Percentiles rank a stretch among this genome's conserved stretches.
phyloP scores from a whole-genome alignment of 2,113 vertebrate species.

The Dinomys branickii region DNA sequence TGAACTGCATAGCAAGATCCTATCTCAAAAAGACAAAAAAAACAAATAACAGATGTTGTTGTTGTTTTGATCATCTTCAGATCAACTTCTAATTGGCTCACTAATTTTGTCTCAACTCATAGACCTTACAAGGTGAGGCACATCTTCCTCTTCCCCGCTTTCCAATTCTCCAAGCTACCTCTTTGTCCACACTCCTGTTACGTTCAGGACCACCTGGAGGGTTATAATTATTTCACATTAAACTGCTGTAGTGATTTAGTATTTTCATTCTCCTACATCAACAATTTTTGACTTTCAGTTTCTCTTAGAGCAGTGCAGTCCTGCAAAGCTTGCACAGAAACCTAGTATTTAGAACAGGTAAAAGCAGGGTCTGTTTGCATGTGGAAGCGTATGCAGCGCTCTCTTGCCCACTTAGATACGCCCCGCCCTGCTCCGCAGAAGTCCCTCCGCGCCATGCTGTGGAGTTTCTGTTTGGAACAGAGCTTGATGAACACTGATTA shows the following conservation, averaged over 20 bases:
- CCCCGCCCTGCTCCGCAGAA: not conserved
- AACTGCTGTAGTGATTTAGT: not conserved
- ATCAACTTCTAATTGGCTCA: not conserved
- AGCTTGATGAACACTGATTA: not conserved
- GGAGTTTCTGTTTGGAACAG: not conserved
- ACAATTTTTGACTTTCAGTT: not conserved
- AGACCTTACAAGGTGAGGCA: not conserved
- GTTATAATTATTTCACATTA: not conserved
- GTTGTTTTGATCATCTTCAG: not conserved
- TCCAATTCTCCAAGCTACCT: not conserved
- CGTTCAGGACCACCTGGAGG: not conserved
- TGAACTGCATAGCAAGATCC: no score
- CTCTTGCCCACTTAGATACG: not conserved
- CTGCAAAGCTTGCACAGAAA: not conserved
- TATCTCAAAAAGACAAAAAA: no score
- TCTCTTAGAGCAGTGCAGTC: not conserved
- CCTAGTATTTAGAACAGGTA: not conserved
- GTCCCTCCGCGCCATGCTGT: not conserved
- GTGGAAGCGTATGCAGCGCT: not conserved
- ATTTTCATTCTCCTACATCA: constrained; percentile 30
- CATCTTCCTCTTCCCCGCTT: not conserved
- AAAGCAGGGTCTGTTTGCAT: not conserved
- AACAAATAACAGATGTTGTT: no score
- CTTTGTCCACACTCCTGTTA: not conserved
- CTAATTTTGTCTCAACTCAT: constrained; percentile 14